Percentiles rank a stretch among this genome's conserved stretches.
Conservation (phyloP, 2,888 invertebrate genomes). For the Piscicola geometra region DNA sequence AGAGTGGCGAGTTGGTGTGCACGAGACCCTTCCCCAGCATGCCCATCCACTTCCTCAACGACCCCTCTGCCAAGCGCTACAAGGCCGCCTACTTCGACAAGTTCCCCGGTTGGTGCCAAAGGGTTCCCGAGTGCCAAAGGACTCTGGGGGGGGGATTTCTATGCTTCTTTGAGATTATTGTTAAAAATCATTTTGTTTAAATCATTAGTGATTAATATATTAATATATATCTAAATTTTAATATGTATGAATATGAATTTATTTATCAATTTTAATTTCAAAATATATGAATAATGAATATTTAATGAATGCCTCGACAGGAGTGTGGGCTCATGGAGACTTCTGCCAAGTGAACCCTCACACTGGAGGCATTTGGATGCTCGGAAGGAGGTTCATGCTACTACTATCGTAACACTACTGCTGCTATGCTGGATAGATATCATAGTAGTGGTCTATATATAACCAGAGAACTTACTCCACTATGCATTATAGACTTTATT, state of each 20-base stretch:
- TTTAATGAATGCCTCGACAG: too few species aligned
- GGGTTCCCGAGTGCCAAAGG: too few species aligned
- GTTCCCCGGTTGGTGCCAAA: conserved; percentile 51
- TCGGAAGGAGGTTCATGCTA: conserved; percentile 59
- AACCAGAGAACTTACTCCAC: neutral
- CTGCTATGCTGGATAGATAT: too few species aligned
- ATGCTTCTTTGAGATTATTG: too few species aligned
- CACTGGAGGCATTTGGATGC: conserved; percentile 62
- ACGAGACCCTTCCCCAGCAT: conserved; percentile 61
- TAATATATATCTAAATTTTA: neutral
- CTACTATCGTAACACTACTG: neutral
- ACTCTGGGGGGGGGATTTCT: too few species aligned
- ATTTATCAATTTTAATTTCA: too few species aligned
- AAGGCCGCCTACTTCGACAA: conserved; percentile 58
- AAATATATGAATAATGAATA: too few species aligned
- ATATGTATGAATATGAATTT: too few species aligned
- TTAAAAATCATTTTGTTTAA: neutral
- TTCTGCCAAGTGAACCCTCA: conserved; percentile 57
- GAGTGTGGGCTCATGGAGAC: conserved; percentile 63
- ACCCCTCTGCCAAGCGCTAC: conserved; percentile 56
- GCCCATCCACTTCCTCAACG: conserved; percentile 61
- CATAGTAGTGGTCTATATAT: too few species aligned
- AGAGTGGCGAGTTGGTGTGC: conserved; percentile 61
- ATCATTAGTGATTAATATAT: neutral
- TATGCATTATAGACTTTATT: conserved; percentile 2